A percentile compares a stretch with the other conserved stretches of the same genome.
Conservation (phyloP, 2,797 vertebrate genomes). For the Furcifer pardalis region DNA sequence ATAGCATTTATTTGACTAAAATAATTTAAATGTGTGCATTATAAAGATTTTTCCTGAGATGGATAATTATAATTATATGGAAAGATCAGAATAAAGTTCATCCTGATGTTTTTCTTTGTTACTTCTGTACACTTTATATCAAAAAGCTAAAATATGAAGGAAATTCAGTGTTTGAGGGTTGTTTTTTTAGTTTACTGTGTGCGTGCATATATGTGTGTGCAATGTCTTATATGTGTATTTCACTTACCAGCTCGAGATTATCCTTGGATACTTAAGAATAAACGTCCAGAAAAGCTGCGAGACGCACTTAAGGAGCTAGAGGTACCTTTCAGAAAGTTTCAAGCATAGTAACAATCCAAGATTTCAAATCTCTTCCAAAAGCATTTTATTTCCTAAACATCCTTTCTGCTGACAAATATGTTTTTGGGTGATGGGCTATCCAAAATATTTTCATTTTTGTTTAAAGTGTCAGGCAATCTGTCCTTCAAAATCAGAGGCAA, state of each 20-base stretch:
- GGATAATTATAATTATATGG: neutral
- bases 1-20: neutral
- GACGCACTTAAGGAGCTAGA: conserved; percentile 93
- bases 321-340: conserved; percentile 88
- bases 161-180: conserved; percentile 55
- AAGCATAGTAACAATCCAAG: conserved; percentile 84
- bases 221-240: conserved; percentile 42
- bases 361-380: conserved; percentile 88
- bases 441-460: conserved; percentile 92
- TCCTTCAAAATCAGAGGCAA: conserved; percentile 73
- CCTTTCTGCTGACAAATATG: conserved; percentile 76
- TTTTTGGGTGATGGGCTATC: conserved; percentile 78
- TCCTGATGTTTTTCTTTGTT: neutral
- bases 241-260: conserved; percentile 86
- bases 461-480: conserved; percentile 80
- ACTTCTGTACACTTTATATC: neutral
- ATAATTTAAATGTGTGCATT: too few relatives aligned
- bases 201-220: neutral
- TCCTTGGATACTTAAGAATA: conserved; percentile 90
- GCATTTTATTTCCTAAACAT: conserved; percentile 91
- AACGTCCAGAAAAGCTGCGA: conserved; percentile 88
- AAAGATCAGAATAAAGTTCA: neutral
- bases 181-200: neutral
- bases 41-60: neutral
- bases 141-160: conserved; percentile 9